Conservation (phyloP, 1,140 invertebrate species). For the Gryllus bimaculatus region DNA sequence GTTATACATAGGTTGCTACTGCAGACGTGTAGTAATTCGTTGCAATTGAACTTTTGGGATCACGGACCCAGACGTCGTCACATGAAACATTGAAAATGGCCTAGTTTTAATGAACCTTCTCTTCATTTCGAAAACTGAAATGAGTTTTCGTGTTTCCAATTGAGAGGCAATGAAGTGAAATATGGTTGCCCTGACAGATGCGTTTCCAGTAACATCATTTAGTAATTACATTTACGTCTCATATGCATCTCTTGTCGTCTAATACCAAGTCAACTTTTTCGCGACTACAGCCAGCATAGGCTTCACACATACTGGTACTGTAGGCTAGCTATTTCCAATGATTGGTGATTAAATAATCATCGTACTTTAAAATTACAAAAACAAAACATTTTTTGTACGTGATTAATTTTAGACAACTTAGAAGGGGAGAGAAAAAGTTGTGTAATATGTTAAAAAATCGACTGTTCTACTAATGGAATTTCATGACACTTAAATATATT, state of each 20-base stretch:
- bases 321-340: no score
- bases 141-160: neutral
- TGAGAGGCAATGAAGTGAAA: neutral
- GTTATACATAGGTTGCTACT: neutral
- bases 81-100: neutral
- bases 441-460: no score
- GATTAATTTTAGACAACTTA: no score
- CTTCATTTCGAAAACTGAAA: slow-evolving; percentile 1
- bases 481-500: no score
- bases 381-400: no score
- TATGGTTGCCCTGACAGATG: neutral
- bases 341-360: no score
- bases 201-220: neutral
- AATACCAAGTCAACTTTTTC: neutral
- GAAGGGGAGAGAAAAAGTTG: no score
- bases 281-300: no score
- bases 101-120: neutral
- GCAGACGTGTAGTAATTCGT: neutral
- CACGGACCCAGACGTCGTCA: neutral
- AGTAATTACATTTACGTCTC: neutral
- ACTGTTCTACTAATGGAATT: no score
- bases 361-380: no score
- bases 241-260: neutral
- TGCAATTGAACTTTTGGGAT: neutral
- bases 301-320: no score